Conservation (phyloP, 2,113 vertebrate species). For the Ailurus styani region DNA sequence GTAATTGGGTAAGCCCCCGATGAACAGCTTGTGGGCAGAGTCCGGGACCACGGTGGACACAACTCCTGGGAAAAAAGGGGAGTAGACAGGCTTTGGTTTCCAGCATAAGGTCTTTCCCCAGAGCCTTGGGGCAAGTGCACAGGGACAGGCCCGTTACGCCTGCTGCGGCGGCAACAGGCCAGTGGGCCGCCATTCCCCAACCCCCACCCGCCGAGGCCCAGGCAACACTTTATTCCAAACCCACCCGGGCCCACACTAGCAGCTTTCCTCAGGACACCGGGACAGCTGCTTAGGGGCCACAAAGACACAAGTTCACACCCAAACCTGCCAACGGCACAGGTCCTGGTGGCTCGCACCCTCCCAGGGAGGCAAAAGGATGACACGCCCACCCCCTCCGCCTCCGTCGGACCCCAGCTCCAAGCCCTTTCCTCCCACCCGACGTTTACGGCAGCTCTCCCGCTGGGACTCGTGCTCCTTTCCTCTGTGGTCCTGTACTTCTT, state of each 20-base stretch:
- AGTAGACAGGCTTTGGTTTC: not conserved
- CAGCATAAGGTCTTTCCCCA: not conserved
- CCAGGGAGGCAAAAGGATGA: fast-evolving
- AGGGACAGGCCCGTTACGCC: not conserved
- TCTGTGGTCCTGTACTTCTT: not conserved
- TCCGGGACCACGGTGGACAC: conserved; percentile 95
- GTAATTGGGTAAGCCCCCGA: conserved; percentile 91
- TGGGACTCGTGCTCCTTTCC: not conserved
- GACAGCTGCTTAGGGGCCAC: not conserved
- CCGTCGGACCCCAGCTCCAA: not conserved
- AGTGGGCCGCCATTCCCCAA: fast-evolving
- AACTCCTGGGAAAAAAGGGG: conserved; percentile 80
- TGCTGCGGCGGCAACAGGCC: fast-evolving
- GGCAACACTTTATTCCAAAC: too few relatives aligned
- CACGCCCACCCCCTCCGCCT: fast-evolving
- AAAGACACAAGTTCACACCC: not conserved
- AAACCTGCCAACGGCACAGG: not conserved
- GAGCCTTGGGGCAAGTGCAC: not conserved
- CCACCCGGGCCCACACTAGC: not conserved
- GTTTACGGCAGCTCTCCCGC: fast-evolving
- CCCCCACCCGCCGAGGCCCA: fast-evolving
- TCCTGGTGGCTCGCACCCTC: not conserved
- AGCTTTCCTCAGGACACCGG: not conserved
- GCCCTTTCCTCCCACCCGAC: not conserved
- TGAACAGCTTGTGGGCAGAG: conserved; percentile 94